Conservation (phyloP, 2,797 vertebrate genomes). For the Rhincodon typus region DNA sequence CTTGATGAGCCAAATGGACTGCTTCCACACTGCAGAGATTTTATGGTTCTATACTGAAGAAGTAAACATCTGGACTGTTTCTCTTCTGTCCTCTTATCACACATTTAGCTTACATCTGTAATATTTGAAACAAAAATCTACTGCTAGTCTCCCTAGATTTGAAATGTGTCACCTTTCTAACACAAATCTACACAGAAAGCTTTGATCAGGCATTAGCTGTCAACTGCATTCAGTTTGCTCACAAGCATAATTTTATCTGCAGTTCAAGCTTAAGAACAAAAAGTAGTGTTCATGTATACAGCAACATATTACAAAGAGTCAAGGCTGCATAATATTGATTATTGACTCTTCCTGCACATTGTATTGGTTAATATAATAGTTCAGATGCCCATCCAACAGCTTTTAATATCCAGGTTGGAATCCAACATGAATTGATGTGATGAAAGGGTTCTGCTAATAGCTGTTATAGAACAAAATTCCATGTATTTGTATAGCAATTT, state of each 20-base stretch:
- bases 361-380: not conserved
- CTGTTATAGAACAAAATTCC: not conserved
- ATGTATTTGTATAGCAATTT: not conserved
- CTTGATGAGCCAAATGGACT: no score
- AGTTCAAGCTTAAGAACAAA: not conserved
- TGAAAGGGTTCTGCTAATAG: not conserved
- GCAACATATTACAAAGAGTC: not conserved
- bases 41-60: no score
- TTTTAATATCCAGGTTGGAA: not conserved
- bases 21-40: no score
- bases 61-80: not conserved
- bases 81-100: not conserved
- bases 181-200: not conserved
- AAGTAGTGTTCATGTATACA: not conserved
- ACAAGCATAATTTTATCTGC: not conserved
- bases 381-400: no score
- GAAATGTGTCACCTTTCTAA: not conserved
- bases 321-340: not conserved
- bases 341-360: not conserved
- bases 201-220: slow-evolving; percentile 18
- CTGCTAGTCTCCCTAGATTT: not conserved
- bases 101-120: slow-evolving; percentile 33
- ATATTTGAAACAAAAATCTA: not conserved
- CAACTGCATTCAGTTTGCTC: slow-evolving; percentile 19
- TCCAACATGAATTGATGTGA: not conserved